Evolutionary conservation across 2,888 invertebrate species (phyloP).

Genomic region (Nemotelus nigrinus): DNA sequence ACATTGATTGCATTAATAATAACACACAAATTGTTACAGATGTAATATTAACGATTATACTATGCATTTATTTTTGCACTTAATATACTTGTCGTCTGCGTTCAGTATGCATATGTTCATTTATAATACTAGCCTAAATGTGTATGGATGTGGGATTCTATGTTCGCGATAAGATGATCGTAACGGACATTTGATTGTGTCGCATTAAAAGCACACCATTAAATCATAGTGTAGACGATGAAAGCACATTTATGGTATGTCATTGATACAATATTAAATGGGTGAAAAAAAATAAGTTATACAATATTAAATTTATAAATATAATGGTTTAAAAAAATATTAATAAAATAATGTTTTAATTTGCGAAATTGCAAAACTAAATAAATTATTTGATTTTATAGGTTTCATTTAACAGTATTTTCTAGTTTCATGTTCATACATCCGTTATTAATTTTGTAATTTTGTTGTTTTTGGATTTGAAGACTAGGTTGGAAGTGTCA

Average conservation of each 20-base stretch:
- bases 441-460: constrained; percentile 9
- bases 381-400: constrained; percentile 22
- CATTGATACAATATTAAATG: too few species aligned
- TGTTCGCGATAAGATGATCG: too few species aligned
- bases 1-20: neutral
- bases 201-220: too few species aligned
- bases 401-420: constrained; percentile 16
- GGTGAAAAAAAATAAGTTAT: constrained; percentile 1
- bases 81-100: neutral
- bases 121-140: too few species aligned
- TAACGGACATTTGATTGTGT: too few species aligned
- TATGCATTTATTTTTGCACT: constrained; percentile 17
- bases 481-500: constrained; percentile 42
- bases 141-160: too few species aligned
- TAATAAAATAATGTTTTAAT: constrained; percentile 12
- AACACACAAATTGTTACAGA: constrained; percentile 11
- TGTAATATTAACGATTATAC: constrained; percentile 27
- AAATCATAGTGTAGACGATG: too few species aligned
- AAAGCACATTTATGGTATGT: too few species aligned
- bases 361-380: neutral
- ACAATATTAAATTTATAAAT: neutral
- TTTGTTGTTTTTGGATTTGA: constrained; percentile 41
- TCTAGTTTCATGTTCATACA: constrained; percentile 22
- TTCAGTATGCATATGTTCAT: too few species aligned
- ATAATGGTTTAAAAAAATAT: constrained; percentile 4